phyloP scores from a whole-genome alignment of 2,888 invertebrate genomes.

The Hemaris fuciformis region DNA sequence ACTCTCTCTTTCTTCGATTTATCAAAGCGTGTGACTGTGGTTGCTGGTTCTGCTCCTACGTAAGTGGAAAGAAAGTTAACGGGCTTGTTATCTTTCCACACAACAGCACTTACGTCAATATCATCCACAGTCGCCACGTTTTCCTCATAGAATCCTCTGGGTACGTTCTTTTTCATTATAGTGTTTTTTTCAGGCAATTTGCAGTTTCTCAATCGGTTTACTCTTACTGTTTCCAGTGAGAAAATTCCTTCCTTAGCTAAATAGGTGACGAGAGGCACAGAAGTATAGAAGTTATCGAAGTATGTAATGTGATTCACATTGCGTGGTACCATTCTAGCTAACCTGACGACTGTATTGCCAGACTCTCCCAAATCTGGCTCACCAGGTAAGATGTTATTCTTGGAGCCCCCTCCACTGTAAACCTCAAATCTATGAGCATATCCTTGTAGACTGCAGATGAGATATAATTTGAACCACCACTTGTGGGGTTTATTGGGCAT shows the following conservation, averaged over 20 bases:
- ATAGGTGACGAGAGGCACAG: conserved; percentile 33
- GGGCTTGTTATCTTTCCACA: conserved; percentile 50
- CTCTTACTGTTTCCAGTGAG: conserved; percentile 34
- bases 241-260: conserved; percentile 36
- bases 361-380: conserved; percentile 39
- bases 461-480: conserved; percentile 40
- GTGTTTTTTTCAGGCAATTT: conserved; percentile 38
- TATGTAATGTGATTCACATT: conserved; percentile 36
- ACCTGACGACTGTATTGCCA: conserved; percentile 36
- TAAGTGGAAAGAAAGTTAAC: conserved; percentile 45
- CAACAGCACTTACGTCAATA: conserved; percentile 34
- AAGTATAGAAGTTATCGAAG: conserved; percentile 37
- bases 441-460: conserved; percentile 31
- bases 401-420: conserved; percentile 33
- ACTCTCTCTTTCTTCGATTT: conserved; percentile 30
- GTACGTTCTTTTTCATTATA: conserved; percentile 37
- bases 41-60: conserved; percentile 41
- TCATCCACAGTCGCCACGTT: conserved; percentile 35
- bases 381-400: conserved; percentile 30
- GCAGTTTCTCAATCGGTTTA: conserved; percentile 36
- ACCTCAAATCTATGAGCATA: conserved; percentile 35
- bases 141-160: conserved; percentile 37
- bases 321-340: conserved; percentile 36
- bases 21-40: conserved; percentile 37
- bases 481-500: conserved; percentile 40